These are phyloP conservation scores for Ophonus ardosiacus DNA, from an alignment of 2,888 invertebrate genomes.

Conservation along the genomic window DNA sequence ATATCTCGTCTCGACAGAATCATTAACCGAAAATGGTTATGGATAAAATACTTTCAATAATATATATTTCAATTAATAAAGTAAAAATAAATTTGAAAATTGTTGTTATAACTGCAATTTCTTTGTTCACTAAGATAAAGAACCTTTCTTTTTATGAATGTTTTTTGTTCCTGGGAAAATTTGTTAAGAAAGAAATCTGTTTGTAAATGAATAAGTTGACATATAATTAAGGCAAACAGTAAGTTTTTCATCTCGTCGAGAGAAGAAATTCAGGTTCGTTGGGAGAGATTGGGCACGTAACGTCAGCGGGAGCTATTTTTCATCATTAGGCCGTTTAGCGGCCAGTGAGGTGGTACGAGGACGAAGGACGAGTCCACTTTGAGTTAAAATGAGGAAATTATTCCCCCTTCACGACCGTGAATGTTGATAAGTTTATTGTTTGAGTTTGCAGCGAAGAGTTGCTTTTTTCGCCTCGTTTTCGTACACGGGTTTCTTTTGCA, in stretches of 20 bases:
- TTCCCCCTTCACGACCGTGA: conserved; percentile 65
- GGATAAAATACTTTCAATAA: too few relatives aligned
- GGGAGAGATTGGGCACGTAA: conserved; percentile 64
- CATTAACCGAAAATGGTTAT: too few relatives aligned
- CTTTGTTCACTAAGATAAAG: too few relatives aligned
- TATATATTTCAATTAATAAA: too few relatives aligned
- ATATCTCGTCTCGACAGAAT: too few relatives aligned
- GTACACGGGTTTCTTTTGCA: conserved; percentile 50
- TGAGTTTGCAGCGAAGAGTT: conserved; percentile 53
- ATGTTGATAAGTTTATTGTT: conserved; percentile 66
- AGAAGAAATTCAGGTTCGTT: neutral
- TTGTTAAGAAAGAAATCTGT: conserved; percentile 16
- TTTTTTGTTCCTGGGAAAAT: neutral
- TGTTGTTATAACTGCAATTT: too few relatives aligned
- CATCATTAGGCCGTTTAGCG: conserved; percentile 69
- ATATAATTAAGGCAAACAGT: conserved; percentile 25
- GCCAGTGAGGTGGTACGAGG: conserved; percentile 46
- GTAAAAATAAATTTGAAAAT: too few relatives aligned
- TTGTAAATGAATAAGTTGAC: conserved; percentile 26
- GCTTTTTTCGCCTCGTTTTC: conserved; percentile 55
- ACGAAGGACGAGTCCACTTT: conserved; percentile 48
- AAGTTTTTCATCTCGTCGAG: neutral
- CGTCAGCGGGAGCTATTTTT: conserved; percentile 67
- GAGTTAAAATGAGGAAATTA: conserved; percentile 66
- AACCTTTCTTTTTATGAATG: too few relatives aligned